Conservation (phyloP, 2,797 vertebrate species). For the Rhinogobio ventralis region DNA sequence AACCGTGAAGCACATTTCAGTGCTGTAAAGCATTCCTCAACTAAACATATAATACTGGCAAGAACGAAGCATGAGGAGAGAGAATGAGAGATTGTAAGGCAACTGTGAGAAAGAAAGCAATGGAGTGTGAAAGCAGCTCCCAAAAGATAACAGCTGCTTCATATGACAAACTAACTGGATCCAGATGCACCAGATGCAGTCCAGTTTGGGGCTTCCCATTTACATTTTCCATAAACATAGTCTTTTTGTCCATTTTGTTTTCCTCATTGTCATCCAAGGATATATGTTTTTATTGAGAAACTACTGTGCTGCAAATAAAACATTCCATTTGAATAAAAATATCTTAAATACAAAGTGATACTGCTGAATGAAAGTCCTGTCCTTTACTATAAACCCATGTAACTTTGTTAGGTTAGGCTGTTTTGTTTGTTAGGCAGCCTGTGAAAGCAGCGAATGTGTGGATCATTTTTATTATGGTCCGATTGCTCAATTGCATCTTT, state of each 20-base stretch:
- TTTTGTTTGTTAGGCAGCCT: no score
- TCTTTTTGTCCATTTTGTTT: not conserved
- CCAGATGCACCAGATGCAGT: not conserved
- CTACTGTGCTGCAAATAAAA: no score
- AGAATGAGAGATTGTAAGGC: not conserved
- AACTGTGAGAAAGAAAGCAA: not conserved
- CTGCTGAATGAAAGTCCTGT: no score
- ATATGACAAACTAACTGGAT: not conserved
- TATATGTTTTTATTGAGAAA: no score
- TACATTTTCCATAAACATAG: not conserved
- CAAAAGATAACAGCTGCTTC: conserved; percentile 21
- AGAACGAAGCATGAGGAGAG: not conserved
- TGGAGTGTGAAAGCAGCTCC: not conserved
- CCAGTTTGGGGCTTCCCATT: not conserved
- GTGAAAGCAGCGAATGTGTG: no score
- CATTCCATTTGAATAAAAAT: no score
- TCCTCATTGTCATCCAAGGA: not conserved
- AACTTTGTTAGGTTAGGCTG: no score
- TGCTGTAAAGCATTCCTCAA: not conserved
- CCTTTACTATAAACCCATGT: no score
- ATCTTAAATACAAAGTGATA: no score
- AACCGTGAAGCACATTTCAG: not conserved
- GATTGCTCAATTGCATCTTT: no score
- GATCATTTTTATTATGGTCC: no score
- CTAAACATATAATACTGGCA: not conserved